A percentile compares a stretch with the other conserved stretches of the same genome.
These are phyloP conservation scores for Rhynchophorus ferrugineus DNA, from an alignment of 1,140 invertebrate genomes.

Conservation along the genomic window DNA sequence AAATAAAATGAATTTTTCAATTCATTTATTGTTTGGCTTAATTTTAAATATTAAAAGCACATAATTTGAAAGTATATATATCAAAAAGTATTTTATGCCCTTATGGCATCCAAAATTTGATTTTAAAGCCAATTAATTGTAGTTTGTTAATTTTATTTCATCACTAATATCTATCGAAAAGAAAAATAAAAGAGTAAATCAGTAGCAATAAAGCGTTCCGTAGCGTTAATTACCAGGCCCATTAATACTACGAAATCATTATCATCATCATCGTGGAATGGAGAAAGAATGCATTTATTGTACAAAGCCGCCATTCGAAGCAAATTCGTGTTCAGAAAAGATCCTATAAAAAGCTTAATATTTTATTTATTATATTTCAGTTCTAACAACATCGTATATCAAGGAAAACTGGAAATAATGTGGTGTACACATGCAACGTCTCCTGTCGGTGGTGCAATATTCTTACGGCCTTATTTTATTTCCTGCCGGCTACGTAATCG, in stretches of 20 bases:
- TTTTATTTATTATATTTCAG: conserved; percentile 31
- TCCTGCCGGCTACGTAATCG: conserved; percentile 26
- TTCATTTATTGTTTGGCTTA: too few species aligned
- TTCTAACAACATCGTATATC: conserved; percentile 27
- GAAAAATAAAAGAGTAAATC: too few species aligned
- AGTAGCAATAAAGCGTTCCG: too few species aligned
- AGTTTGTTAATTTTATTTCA: too few species aligned
- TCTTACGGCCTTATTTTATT: conserved; percentile 30
- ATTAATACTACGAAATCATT: background rate
- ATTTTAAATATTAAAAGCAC: too few species aligned
- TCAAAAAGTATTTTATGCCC: too few species aligned
- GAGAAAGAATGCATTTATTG: background rate
- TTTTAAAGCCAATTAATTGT: too few species aligned
- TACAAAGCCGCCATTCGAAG: conserved; percentile 8
- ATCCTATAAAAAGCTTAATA: conserved; percentile 26
- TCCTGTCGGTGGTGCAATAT: conserved; percentile 30
- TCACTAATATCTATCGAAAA: too few species aligned
- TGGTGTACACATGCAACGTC: conserved; percentile 27
- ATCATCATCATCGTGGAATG: background rate
- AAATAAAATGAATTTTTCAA: too few species aligned
- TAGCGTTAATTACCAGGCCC: background rate
- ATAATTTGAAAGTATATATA: too few species aligned
- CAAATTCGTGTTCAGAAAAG: conserved; percentile 26
- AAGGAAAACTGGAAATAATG: conserved; percentile 25
- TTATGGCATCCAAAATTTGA: too few species aligned